Conservation (phyloP, 2,888 invertebrate genomes). For the Nineta flava region DNA sequence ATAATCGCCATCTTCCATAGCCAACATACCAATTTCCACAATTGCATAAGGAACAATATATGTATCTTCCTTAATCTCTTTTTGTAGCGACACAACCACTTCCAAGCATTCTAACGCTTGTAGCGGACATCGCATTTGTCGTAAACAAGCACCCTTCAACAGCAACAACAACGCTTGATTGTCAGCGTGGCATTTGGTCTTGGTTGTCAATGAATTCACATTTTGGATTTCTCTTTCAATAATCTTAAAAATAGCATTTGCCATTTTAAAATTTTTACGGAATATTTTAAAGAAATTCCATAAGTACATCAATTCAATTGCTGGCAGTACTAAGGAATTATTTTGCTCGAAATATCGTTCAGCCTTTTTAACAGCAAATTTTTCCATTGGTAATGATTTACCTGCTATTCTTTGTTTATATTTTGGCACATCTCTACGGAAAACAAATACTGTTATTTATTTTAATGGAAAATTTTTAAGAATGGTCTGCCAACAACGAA, state of each 20-base stretch:
- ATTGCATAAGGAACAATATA: constrained; percentile 75
- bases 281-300: constrained; percentile 86
- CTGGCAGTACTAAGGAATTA: constrained; percentile 59
- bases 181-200: constrained; percentile 42
- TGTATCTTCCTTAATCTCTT: constrained; percentile 61
- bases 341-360: constrained; percentile 63
- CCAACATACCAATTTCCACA: constrained; percentile 71
- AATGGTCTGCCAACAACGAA: too few relatives aligned
- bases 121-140: constrained; percentile 58
- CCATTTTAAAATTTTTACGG: constrained; percentile 47
- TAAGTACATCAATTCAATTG: constrained; percentile 74
- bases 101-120: constrained; percentile 62
- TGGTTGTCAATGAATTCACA: constrained; percentile 18
- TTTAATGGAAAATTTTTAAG: too few relatives aligned
- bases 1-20: constrained; percentile 49
- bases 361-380: constrained; percentile 80
- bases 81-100: constrained; percentile 44
- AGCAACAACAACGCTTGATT: constrained; percentile 60
- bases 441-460: too few relatives aligned
- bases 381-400: constrained; percentile 93
- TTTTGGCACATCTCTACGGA: constrained; percentile 54
- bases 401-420: constrained; percentile 86
- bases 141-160: constrained; percentile 68
- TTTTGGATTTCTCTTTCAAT: constrained; percentile 34
- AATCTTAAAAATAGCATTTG: constrained; percentile 44